Percentiles rank a stretch among this genome's conserved stretches.
Evolutionary conservation across 2,797 vertebrate genomes (phyloP).

Genomic region (Pantherophis vulpinus): DNA sequence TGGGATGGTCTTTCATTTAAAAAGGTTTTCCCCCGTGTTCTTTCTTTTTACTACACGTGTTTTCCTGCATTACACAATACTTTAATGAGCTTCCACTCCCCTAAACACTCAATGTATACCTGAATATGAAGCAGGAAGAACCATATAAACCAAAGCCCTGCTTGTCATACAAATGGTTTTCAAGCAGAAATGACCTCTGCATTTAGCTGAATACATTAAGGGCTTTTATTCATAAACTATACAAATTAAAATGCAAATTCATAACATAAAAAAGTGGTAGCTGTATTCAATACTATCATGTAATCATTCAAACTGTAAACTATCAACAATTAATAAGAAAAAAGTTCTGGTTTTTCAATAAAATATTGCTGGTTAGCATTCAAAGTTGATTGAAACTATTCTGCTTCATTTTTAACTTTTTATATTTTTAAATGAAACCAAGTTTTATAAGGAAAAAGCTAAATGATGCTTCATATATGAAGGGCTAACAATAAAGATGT

Average conservation of each 20-base stretch:
- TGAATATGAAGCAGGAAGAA: not conserved
- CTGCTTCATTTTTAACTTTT: not conserved
- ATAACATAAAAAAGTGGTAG: not conserved
- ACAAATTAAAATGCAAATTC: not conserved
- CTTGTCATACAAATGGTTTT: not conserved
- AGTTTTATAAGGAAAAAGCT: not conserved
- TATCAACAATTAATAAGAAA: not conserved
- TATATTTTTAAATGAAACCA: not conserved
- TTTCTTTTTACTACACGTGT: not conserved
- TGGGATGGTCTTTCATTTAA: not conserved
- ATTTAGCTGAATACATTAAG: not conserved
- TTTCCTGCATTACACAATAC: not conserved
- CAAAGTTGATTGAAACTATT: not conserved
- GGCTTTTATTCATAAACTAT: not conserved
- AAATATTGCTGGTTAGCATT: not conserved
- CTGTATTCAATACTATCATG: not conserved
- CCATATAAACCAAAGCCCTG: not conserved
- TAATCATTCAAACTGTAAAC: not conserved
- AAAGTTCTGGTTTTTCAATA: not conserved
- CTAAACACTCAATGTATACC: not conserved
- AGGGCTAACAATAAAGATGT: not conserved
- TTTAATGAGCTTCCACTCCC: not conserved
- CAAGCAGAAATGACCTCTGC: not conserved
- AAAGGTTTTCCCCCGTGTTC: not conserved
- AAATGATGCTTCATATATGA: not conserved